phyloP scores from a whole-genome alignment of 2,888 invertebrate genomes.

The Apocheima hispidaria region DNA sequence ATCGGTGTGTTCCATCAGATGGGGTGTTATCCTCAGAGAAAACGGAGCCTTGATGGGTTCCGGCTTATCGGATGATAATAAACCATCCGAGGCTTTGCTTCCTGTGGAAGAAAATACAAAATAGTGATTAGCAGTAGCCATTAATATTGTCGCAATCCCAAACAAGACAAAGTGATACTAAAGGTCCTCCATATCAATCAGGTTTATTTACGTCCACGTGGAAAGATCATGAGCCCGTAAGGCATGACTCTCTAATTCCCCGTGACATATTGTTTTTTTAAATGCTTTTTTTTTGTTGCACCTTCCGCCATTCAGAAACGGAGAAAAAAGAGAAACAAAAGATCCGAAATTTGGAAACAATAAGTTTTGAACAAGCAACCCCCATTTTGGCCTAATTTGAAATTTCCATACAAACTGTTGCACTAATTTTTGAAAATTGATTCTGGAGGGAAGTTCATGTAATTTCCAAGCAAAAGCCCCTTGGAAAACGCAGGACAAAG shows the following conservation, averaged over 20 bases:
- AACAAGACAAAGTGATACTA: background rate
- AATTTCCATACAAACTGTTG: background rate
- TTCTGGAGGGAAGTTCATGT: background rate
- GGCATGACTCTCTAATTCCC: too few relatives aligned
- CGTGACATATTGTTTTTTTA: background rate
- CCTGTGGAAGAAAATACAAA: slow-evolving; percentile 12
- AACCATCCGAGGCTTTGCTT: slow-evolving; percentile 6
- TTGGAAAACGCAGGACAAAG: background rate
- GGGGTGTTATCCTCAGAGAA: slow-evolving; percentile 21
- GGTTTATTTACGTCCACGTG: too few relatives aligned
- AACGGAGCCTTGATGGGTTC: slow-evolving; percentile 13
- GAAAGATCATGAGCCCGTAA: too few relatives aligned
- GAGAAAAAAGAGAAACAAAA: background rate
- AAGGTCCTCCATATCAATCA: too few relatives aligned
- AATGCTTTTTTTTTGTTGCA: background rate
- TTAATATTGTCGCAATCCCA: background rate
- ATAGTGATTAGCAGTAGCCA: background rate
- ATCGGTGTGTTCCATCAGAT: slow-evolving; percentile 19
- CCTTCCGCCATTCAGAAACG: background rate
- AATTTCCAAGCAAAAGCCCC: background rate
- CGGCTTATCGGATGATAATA: background rate
- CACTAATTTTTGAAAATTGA: background rate
- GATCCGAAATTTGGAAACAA: background rate
- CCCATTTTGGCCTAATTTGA: background rate
- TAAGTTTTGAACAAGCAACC: background rate